phyloP scores from a whole-genome alignment of 2,113 vertebrate species.

The Proterorhinus semilunaris region DNA sequence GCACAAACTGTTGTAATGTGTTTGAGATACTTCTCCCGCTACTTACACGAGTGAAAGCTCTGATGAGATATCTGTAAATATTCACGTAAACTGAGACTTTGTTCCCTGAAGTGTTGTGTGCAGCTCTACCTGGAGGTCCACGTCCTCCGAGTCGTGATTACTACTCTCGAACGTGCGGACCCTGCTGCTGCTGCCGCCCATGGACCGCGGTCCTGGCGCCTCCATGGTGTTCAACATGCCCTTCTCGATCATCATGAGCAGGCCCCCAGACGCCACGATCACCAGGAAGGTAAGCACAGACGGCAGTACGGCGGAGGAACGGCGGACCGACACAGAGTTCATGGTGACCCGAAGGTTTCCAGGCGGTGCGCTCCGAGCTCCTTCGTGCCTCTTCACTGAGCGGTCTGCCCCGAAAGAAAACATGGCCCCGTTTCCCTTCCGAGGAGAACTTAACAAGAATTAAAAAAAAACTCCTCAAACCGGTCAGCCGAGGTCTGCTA shows the following conservation, averaged over 20 bases:
- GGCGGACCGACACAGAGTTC: slow-evolving; percentile 51
- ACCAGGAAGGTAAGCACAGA: slow-evolving; percentile 94
- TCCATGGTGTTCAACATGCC: slow-evolving; percentile 89
- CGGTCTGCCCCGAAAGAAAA: slow-evolving; percentile 54
- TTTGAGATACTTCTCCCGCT: not conserved
- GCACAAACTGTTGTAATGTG: not conserved
- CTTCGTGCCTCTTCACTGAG: slow-evolving; percentile 39
- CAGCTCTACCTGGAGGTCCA: slow-evolving; percentile 78
- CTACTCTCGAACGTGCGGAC: slow-evolving; percentile 29
- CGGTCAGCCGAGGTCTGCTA: not conserved
- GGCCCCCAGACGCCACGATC: slow-evolving; percentile 92
- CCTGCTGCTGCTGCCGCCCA: slow-evolving; percentile 32
- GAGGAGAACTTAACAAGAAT: too few species aligned
- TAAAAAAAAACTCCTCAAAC: not conserved
- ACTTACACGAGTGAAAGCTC: not conserved
- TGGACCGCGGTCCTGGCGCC: slow-evolving; percentile 74
- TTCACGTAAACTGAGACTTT: not conserved
- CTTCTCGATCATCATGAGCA: slow-evolving; percentile 93
- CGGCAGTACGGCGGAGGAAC: slow-evolving; percentile 80
- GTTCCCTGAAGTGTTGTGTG: not conserved
- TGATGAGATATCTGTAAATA: not conserved
- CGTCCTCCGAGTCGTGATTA: slow-evolving; percentile 56
- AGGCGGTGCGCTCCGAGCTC: slow-evolving; percentile 38
- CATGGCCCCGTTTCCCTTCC: slow-evolving; percentile 27
- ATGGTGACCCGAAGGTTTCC: slow-evolving; percentile 51